Percentiles rank a stretch among this genome's conserved stretches.
These are phyloP conservation scores for Cenopis cana DNA, from an alignment of 2,888 invertebrate genomes.

Conservation along the genomic window DNA sequence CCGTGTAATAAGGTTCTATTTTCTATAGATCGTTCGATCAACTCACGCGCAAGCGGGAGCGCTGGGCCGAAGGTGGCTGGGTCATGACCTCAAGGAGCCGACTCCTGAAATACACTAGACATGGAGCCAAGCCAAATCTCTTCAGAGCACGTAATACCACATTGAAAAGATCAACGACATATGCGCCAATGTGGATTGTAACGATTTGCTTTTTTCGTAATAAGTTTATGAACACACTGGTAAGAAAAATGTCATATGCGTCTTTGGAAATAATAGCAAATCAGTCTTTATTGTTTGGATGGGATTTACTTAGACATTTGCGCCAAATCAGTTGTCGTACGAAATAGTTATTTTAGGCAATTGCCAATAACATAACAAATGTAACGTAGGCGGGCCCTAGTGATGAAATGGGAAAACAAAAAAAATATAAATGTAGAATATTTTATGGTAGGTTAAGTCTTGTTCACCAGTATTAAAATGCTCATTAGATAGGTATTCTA, in stretches of 20 bases:
- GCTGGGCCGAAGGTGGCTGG: conserved; percentile 60
- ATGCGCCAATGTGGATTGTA: neutral
- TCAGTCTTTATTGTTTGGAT: neutral
- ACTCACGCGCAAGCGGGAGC: conserved; percentile 45
- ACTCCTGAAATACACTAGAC: conserved; percentile 65
- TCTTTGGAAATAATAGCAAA: neutral
- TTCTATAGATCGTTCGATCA: conserved; percentile 2
- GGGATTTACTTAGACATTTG: neutral
- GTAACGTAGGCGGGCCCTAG: conserved; percentile 9
- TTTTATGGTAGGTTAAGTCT: no score
- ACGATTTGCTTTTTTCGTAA: conserved; percentile 1
- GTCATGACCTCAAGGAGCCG: conserved; percentile 67
- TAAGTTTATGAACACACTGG: neutral
- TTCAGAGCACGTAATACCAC: conserved; percentile 42
- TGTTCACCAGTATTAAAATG: no score
- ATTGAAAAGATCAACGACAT: neutral
- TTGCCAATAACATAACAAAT: conserved; percentile 21
- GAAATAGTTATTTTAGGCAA: conserved; percentile 40
- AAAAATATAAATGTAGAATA: no score
- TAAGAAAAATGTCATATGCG: neutral
- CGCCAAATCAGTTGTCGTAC: conserved; percentile 24
- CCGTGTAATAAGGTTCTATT: neutral
- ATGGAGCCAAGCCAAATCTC: conserved; percentile 67
- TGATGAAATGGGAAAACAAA: neutral
- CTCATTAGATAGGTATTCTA: no score